Base-by-base conservation (phyloP, 2,797 vertebrate genomes). In the Pangasius larnaudii region DNA sequence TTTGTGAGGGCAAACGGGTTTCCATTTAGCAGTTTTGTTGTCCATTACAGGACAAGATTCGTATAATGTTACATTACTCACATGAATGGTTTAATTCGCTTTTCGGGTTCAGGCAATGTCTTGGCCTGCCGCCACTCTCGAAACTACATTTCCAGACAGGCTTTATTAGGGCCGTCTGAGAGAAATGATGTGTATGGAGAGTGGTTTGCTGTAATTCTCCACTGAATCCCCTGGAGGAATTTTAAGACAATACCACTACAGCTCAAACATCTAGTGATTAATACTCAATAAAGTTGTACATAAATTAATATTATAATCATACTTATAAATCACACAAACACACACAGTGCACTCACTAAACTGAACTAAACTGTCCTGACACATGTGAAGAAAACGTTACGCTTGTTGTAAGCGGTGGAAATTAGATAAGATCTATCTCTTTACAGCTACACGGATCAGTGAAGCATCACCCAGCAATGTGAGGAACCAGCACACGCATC, bases 91-190 rank as follows among this genome's bases (percentile, higher is more conserved):
- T 61, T 61, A 46, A 16, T 65, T 18, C 4, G 33, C n/a, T 51
- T 67, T 67, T 51, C 49, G 61, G 42, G 4, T 49, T n/a, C n/a
- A 67, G 51, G 51, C 27, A 33, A 18, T 83, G 7, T 65, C 61
- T 67, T 84, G 61, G 16, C 61, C n/a, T 33, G 42, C 61, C 3
- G 5, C 61, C 61, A 67, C 27, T 33, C 61, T 83, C 9, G 10
- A 67, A 22, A 39, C 3, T 1, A 16, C 80, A 63, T 83, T 83
- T 83, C 42, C 42, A 83, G 81, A 65, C 81, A 83, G 42, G 7
- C 61, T 67, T 67, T 83, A 67, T 83, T 67, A 51, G 81, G 81
- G 8, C 42, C 16, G 16, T 49, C 61, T 83, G 27, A 49, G 61
- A 33, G 42, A 13, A 83, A 49, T 30, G 14, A 36, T 63, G 2